phyloP scores from a whole-genome alignment of 2,888 invertebrate genomes.

The Drosophila lutescens region DNA sequence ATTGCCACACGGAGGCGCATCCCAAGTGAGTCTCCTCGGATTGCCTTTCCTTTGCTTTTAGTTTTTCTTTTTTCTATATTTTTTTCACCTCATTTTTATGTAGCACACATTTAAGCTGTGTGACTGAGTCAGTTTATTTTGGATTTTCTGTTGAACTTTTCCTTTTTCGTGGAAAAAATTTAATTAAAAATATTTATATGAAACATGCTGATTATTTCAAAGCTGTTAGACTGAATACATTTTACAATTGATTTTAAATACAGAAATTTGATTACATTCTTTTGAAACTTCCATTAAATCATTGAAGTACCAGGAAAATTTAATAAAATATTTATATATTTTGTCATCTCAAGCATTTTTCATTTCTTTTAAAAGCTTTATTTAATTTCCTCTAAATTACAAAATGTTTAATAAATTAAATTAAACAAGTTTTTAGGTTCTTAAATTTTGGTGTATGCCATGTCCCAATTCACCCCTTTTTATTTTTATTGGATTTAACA shows the following conservation, averaged over 20 bases:
- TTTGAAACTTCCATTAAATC: no score
- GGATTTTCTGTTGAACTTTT: background rate
- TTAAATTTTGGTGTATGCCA: background rate
- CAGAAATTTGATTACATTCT: no score
- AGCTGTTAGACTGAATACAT: no score
- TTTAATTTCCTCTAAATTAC: background rate
- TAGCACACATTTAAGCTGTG: constrained; percentile 13
- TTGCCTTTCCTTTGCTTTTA: constrained; percentile 15
- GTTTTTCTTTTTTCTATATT: constrained; percentile 2
- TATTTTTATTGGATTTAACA: constrained; percentile 6
- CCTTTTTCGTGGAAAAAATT: background rate
- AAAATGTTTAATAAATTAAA: background rate
- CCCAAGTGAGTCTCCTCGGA: constrained; percentile 85
- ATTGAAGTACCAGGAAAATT: no score
- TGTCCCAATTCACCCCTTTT: background rate
- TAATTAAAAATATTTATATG: background rate
- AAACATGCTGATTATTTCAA: no score
- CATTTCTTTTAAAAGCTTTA: no score
- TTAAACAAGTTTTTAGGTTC: no score
- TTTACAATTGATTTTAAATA: no score
- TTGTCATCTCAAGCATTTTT: no score
- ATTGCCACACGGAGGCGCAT: constrained; percentile 96
- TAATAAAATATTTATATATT: no score
- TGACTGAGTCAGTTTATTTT: background rate
- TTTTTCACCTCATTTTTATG: constrained; percentile 4